Evolutionary conservation across 2,888 invertebrate species (phyloP), one percentile per base, ranked within the genome.

Genomic region (Cantharis rustica): DNA sequence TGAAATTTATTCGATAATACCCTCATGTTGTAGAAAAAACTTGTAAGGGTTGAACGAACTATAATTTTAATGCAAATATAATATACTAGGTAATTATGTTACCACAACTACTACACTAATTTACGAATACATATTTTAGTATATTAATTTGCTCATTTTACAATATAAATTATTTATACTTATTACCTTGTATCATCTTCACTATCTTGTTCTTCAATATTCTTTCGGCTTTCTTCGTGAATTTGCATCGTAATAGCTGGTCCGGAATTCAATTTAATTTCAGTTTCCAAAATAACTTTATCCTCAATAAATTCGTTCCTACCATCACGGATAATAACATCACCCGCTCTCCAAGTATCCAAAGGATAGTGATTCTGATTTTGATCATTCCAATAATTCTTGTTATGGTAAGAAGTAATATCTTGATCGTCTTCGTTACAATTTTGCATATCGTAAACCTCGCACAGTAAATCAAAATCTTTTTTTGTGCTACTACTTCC

Each of bases 191-290:
- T 76, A 73, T 86, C 85, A 16, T 85, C 84, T 23, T 86, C 87
- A 16, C 84, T 85, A 70, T 87, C 85, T 13, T 83, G 83, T 63
- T 81, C 83, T 3, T 63, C 64, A 72, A 80, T 79, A 69, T 79
- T 83, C 23, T 82, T 80, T n/a, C 84, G 79, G 75, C 85, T 91
- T 84, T 93, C 93, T 86, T 96, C 95, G 17, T 95, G 89, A 73
- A 96, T 94, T 47, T 95, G 93, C 95, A 95, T 95, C 0, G 95
- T 95, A 47, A 96, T 93, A 0, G 94, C 93, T 0, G 95, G 94
- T 78, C 95, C 94, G 13, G 95, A 93, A 84, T 94, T 93, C 80
- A 96, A 93, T 84, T 95, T 93, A 23, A 95, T 95, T 89, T 95
- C 95, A 0, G 95, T 95, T 88, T 95, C 95, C 82, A 95, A 90